Percentiles rank a stretch among this genome's conserved stretches.
Evolutionary conservation across 2,113 vertebrate species (phyloP).

Genomic region (Alethe castanea): DNA sequence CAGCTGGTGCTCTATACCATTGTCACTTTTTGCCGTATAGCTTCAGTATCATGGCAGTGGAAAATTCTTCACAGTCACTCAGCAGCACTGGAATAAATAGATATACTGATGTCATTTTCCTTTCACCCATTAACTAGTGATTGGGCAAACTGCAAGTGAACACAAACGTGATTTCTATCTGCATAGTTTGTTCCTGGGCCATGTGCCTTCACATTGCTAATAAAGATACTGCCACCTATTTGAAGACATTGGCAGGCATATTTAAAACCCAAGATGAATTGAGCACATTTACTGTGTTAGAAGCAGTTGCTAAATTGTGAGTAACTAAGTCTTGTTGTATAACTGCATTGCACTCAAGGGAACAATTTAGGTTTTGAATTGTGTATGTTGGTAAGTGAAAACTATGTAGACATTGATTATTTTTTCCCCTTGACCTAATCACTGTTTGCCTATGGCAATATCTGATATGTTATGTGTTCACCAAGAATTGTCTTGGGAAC

Average conservation of each 20-base stretch:
- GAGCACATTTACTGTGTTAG: conserved; percentile 5
- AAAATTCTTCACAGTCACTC: not conserved
- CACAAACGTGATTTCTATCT: not conserved
- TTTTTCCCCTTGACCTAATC: conserved; percentile 68
- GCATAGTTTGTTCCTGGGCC: not conserved
- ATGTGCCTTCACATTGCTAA: not conserved
- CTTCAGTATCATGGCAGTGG: not conserved
- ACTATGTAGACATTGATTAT: conserved; percentile 70
- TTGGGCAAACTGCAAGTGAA: not conserved
- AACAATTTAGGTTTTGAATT: conserved; percentile 68
- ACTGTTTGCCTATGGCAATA: conserved; percentile 62
- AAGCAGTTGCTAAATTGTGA: conserved; percentile 64
- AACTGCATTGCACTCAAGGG: conserved; percentile 63
- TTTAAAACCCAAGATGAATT: conserved; percentile 54
- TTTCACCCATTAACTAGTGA: not conserved
- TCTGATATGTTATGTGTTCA: conserved; percentile 45
- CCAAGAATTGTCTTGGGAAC: conserved; percentile 51
- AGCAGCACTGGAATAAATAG: not conserved
- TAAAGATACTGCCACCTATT: conserved; percentile 38
- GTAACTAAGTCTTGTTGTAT: conserved; percentile 57
- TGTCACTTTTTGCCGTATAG: not conserved
- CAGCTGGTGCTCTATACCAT: not conserved
- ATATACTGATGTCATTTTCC: not conserved
- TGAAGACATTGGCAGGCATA: not conserved
- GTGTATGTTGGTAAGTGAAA: conserved; percentile 68